These are phyloP conservation scores for Hydrolagus affinis DNA, from an alignment of 2,113 vertebrate species.

Conservation along the genomic window DNA sequence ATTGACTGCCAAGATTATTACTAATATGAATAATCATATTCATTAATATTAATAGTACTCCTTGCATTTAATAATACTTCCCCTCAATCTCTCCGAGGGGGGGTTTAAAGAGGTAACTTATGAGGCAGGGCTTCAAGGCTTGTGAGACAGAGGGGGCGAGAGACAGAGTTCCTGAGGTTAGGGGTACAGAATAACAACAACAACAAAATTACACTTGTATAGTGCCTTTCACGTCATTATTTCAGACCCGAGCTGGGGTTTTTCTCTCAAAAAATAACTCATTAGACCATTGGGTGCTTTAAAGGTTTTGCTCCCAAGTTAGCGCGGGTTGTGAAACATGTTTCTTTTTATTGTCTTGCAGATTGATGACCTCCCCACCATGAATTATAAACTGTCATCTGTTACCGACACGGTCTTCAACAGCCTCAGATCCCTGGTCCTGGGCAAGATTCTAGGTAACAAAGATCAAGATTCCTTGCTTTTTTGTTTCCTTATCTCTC, in stretches of 20 bases:
- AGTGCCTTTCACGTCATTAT: neutral
- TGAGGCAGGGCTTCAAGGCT: neutral
- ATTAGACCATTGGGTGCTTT: neutral
- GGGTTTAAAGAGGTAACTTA: neutral
- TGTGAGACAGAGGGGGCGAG: neutral
- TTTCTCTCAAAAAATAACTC: too few species aligned
- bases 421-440: constrained; percentile 72
- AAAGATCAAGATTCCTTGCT: neutral
- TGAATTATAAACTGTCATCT: constrained; percentile 75
- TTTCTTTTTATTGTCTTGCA: constrained; percentile 55
- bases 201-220: neutral
- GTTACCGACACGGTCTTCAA: constrained; percentile 67
- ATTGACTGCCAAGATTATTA: too few species aligned
- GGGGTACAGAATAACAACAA: neutral
- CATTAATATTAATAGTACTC: too few species aligned
- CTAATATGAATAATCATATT: too few species aligned
- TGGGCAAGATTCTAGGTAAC: constrained; percentile 87
- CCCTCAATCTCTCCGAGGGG: too few species aligned
- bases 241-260: neutral
- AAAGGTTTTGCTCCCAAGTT: neutral
- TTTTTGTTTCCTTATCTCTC: too few species aligned
- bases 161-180: neutral
- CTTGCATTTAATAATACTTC: neutral
- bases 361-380: constrained; percentile 78
- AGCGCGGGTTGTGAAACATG: neutral